Conservation (phyloP, 2,797 vertebrate genomes). For the Halcyon badia region DNA sequence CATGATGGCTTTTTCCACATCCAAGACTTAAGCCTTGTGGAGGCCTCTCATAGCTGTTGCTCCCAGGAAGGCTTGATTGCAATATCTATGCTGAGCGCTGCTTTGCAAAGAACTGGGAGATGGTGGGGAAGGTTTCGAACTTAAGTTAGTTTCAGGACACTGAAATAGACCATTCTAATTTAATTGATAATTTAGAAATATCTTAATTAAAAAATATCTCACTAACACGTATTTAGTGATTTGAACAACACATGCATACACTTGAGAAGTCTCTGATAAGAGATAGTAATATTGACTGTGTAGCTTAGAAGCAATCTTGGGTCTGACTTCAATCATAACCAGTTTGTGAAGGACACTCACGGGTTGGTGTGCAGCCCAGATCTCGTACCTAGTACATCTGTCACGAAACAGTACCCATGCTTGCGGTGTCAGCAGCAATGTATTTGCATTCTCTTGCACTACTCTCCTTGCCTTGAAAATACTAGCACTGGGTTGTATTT, state of each 20-base stretch:
- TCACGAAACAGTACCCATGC: neutral
- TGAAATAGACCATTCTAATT: neutral
- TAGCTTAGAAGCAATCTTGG: neutral
- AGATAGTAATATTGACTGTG: neutral
- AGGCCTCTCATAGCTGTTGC: neutral
- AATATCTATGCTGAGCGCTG: neutral
- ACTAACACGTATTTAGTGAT: neutral
- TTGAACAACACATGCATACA: rapidly evolving
- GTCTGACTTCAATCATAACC: neutral
- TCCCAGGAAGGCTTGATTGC: neutral
- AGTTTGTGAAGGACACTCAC: neutral
- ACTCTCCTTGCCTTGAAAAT: neutral
- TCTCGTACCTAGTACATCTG: neutral
- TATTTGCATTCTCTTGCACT: neutral
- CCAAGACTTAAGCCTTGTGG: neutral
- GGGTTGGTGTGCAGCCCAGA: neutral
- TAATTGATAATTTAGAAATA: neutral
- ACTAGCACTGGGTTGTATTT: neutral
- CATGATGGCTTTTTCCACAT: neutral
- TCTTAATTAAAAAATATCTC: neutral
- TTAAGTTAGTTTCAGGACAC: neutral
- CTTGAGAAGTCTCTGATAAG: neutral
- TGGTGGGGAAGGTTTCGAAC: neutral
- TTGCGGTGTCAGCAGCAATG: neutral
- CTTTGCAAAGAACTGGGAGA: neutral